Evolutionary conservation across 2,888 invertebrate species (phyloP).

Genomic region (Ophion obscuratus): DNA sequence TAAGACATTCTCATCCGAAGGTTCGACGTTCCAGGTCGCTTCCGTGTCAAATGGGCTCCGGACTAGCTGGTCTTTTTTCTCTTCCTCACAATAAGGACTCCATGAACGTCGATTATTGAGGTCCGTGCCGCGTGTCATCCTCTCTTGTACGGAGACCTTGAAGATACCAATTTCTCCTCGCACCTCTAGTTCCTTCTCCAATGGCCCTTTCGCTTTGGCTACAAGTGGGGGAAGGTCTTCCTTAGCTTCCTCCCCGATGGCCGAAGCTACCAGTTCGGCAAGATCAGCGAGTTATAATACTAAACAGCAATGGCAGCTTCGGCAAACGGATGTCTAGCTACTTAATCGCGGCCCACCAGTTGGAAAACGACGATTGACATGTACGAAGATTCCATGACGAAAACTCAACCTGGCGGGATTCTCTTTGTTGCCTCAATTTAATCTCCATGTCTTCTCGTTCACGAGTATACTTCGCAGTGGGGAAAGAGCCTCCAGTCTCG

Average conservation of each 20-base stretch:
- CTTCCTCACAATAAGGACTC: slow-evolving; percentile 59
- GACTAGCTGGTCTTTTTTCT: slow-evolving; percentile 16
- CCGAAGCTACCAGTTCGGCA: slow-evolving; percentile 27
- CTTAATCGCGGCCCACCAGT: slow-evolving; percentile 7
- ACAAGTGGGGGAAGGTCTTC: too few relatives aligned
- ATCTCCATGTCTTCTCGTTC: slow-evolving; percentile 17
- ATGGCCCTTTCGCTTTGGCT: background rate
- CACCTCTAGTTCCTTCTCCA: background rate
- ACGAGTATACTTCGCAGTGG: slow-evolving; percentile 20
- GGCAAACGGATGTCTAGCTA: background rate
- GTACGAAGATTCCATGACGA: slow-evolving; percentile 35
- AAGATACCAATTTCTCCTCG: slow-evolving; percentile 36
- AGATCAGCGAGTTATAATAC: background rate
- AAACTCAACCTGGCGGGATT: background rate
- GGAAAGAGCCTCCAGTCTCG: slow-evolving; percentile 17
- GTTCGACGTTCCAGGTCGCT: slow-evolving; percentile 27
- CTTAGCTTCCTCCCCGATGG: slow-evolving; percentile 15
- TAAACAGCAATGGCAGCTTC: background rate
- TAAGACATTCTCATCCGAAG: slow-evolving; percentile 36
- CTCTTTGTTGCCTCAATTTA: slow-evolving; percentile 15
- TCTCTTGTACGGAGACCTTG: background rate
- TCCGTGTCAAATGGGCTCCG: slow-evolving; percentile 2
- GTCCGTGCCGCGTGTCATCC: slow-evolving; percentile 32
- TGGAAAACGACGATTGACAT: slow-evolving; percentile 27
- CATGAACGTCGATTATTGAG: slow-evolving; percentile 67